Evolutionary conservation across 2,113 vertebrate species (phyloP), one percentile per base, ranked within the genome.

Genomic region (Natator depressus): DNA sequence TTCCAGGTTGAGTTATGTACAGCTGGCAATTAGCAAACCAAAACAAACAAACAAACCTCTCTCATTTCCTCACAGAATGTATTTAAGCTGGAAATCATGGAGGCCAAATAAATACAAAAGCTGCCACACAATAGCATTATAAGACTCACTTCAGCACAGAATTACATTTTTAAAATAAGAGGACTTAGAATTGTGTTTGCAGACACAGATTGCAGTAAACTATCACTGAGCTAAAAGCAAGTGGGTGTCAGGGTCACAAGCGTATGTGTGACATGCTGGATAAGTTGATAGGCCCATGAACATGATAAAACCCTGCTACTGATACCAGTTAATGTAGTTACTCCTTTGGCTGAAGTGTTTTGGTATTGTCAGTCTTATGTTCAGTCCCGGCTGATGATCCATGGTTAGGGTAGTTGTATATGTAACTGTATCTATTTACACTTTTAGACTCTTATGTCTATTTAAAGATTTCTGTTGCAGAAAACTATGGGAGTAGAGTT

Each of bases 241-340:
- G 51, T 79, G 49, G 49, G 72, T 47, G 62, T 24, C 29, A 20
- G 62, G 90, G 80, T 29, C 69, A 38, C 0, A 47, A 38, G 78
- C 11, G 16, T 29, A 47, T 3, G 14, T 1, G 2, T 4, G 59
- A 76, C 51, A 78, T 0, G 1, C 31, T 38, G 0, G 1, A 42
- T 75, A 14, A 1, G 10, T 0, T 49, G 27, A 80, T 31, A 75
- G 85, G 51, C n/a, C n/a, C 42, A 17, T 91, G 88, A 51, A 80
- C 54, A 87, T 54, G 2, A 49, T 0, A 17, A 54, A 91, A 69
- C 51, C 80, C 55, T 72, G 88, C 8, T 1, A 1, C n/a, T 82
- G 93, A 95, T 0, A 1, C 31, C 80, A 51, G 54, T 24, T 82
- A 4, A 69, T 10, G 78, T 89, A 84, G 72, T 46, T 47, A 76